These are phyloP conservation scores for Piaya cayana DNA, from an alignment of 2,113 vertebrate species.

Conservation along the genomic window DNA sequence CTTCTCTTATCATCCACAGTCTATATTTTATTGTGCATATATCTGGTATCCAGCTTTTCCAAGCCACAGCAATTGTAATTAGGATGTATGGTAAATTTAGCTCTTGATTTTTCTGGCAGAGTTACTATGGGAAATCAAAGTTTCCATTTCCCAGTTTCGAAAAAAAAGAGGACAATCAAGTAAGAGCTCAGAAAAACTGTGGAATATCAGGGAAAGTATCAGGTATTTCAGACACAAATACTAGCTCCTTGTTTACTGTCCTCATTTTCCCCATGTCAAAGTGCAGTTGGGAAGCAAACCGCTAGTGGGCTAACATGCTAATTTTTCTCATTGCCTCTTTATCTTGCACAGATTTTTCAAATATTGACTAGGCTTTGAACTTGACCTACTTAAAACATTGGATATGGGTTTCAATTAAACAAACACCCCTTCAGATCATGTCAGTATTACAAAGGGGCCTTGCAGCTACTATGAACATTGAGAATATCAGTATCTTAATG, in stretches of 20 bases:
- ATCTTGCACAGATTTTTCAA: slow-evolving; percentile 53
- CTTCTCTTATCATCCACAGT: neutral
- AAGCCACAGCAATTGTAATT: neutral
- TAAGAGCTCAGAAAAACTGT: neutral
- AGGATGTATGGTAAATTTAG: neutral
- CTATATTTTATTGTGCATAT: neutral
- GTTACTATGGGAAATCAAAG: neutral
- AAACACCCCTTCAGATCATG: slow-evolving; percentile 13
- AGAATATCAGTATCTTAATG: neutral
- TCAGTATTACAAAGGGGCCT: slow-evolving; percentile 28
- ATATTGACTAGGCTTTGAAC: slow-evolving; percentile 66
- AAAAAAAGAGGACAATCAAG: neutral
- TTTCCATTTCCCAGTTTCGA: slow-evolving; percentile 25
- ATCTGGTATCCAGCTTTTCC: neutral
- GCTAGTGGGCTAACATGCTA: slow-evolving; percentile 43
- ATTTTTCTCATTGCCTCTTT: slow-evolving; percentile 54
- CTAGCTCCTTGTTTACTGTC: slow-evolving; percentile 1
- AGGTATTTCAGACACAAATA: slow-evolving; percentile 43
- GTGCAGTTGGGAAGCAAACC: slow-evolving; percentile 32
- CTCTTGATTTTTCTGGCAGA: slow-evolving; percentile 20
- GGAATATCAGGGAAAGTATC: slow-evolving; percentile 1
- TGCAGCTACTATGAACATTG: neutral
- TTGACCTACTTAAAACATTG: slow-evolving; percentile 48
- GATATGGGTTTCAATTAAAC: slow-evolving; percentile 41
- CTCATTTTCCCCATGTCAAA: slow-evolving; percentile 49